phyloP scores from a whole-genome alignment of 2,888 invertebrate species.

The Cordilura impudica region DNA sequence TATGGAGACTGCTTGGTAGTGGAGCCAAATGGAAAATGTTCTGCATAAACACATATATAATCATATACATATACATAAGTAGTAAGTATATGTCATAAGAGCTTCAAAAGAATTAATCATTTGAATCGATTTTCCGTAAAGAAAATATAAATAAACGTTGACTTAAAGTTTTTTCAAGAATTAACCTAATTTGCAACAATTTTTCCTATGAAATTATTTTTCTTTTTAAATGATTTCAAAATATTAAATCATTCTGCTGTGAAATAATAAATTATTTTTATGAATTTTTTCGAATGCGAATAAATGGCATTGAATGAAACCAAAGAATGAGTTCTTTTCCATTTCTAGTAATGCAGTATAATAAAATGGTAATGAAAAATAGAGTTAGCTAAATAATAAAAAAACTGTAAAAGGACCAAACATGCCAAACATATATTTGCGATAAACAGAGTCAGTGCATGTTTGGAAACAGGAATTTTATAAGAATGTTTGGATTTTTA shows the following conservation, averaged over 20 bases:
- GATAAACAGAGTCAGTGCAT: not conserved
- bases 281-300: too few species aligned
- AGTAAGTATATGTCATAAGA: constrained; percentile 25
- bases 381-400: constrained; percentile 58
- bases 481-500: constrained; percentile 61
- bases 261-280: too few species aligned
- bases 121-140: too few species aligned
- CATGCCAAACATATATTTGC: not conserved
- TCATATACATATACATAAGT: not conserved
- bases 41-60: constrained; percentile 16
- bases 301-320: too few species aligned
- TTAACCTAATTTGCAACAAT: too few species aligned
- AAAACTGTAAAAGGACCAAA: constrained; percentile 40
- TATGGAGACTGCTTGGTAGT: constrained; percentile 20
- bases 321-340: not conserved
- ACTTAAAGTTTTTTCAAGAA: too few species aligned
- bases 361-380: constrained; percentile 59
- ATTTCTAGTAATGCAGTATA: constrained; percentile 4
- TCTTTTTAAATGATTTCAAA: too few species aligned
- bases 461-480: constrained; percentile 49
- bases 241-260: too few species aligned
- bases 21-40: constrained; percentile 27
- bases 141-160: too few species aligned
- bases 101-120: constrained; percentile 5
- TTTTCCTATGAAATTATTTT: too few species aligned